A percentile compares a stretch with the other conserved stretches of the same genome.
These are phyloP conservation scores for Acrocephalus arundinaceus DNA, from an alignment of 2,113 vertebrate species.

Conservation along the genomic window DNA sequence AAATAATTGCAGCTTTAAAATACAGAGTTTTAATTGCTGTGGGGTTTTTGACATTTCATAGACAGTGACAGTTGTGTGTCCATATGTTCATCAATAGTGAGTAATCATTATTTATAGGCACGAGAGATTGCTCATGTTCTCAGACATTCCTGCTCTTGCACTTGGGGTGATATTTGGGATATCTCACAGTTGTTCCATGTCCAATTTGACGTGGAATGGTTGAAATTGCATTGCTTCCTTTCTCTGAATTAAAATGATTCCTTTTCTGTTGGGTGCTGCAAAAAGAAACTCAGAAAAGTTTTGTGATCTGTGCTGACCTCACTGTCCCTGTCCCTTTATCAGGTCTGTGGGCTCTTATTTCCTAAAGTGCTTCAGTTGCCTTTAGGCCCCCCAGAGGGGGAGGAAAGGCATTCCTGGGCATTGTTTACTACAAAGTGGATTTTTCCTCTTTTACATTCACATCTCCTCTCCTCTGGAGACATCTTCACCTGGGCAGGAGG, in stretches of 20 bases:
- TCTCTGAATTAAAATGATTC: not conserved
- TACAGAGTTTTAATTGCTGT: not conserved
- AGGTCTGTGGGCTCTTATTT: not conserved
- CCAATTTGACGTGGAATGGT: rapidly evolving
- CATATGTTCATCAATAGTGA: not conserved
- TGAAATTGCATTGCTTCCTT: not conserved
- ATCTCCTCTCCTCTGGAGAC: not conserved
- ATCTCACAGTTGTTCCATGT: not conserved
- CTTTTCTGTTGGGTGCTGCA: not conserved
- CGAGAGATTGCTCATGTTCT: not conserved
- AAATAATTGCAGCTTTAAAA: not conserved
- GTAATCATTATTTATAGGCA: not conserved
- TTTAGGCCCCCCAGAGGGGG: not conserved
- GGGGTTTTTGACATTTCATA: not conserved
- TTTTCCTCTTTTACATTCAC: not conserved
- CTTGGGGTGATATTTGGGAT: not conserved
- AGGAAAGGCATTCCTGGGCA: not conserved
- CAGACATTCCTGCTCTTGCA: not conserved
- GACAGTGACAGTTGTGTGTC: not conserved
- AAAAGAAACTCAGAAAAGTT: not conserved
- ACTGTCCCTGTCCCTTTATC: rapidly evolving
- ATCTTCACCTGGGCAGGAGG: rapidly evolving
- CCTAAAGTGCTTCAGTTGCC: not conserved
- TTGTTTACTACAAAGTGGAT: not conserved
- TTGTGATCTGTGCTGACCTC: rapidly evolving